Evolutionary conservation across 2,113 vertebrate species (phyloP).

Genomic region (Aleadryas rufinucha): DNA sequence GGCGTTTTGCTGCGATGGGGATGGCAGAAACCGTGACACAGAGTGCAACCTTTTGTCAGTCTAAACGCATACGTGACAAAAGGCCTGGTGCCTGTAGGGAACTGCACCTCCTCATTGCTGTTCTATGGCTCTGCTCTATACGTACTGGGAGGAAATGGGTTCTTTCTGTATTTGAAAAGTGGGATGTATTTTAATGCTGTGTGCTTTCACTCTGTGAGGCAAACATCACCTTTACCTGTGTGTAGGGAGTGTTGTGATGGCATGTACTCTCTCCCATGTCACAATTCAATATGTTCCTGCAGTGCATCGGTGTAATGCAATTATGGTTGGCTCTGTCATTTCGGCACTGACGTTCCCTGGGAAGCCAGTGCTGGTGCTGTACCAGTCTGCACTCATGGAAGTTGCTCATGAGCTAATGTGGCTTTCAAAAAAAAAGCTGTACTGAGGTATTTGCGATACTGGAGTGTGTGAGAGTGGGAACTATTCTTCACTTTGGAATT

Average conservation of each 20-base stretch:
- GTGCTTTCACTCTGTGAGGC: not conserved
- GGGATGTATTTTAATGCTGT: not conserved
- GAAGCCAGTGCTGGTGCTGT: not conserved
- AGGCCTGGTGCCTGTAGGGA: not conserved
- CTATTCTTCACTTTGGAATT: fast-evolving
- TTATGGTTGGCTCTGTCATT: not conserved
- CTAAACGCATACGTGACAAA: fast-evolving
- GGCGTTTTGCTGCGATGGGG: fast-evolving
- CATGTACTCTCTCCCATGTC: fast-evolving
- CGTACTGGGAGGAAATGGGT: not conserved
- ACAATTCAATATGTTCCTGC: not conserved
- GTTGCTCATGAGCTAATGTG: not conserved
- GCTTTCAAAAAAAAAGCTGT: not conserved
- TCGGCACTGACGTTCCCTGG: not conserved
- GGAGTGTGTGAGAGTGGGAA: not conserved
- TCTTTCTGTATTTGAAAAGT: not conserved
- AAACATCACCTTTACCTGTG: not conserved
- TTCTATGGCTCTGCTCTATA: not conserved
- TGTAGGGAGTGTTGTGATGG: not conserved
- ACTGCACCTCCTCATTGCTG: not conserved
- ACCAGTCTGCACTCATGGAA: fast-evolving
- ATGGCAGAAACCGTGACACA: fast-evolving
- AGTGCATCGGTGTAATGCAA: fast-evolving
- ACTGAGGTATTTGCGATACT: not conserved
- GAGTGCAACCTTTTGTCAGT: fast-evolving